Evolutionary conservation across 2,888 invertebrate genomes (phyloP).

Genomic region (Stenodera caucasica): DNA sequence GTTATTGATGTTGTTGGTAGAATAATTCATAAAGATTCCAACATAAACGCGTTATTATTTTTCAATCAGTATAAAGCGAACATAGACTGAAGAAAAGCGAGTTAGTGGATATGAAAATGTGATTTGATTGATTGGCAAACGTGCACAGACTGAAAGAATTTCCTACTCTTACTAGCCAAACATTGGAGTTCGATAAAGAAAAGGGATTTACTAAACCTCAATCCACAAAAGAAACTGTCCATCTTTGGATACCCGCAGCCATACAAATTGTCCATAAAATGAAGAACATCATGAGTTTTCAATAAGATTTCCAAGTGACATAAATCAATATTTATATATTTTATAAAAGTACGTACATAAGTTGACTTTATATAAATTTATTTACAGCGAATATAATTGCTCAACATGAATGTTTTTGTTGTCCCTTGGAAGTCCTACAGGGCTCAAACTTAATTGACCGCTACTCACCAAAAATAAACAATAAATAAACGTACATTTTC

Average conservation of each 20-base stretch:
- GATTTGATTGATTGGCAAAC: slow-evolving; percentile 53
- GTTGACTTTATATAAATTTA: too few species aligned
- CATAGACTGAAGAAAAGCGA: slow-evolving; percentile 49
- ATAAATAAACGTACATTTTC: slow-evolving; percentile 28
- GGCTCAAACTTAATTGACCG: slow-evolving; percentile 28
- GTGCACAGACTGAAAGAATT: slow-evolving; percentile 50
- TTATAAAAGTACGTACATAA: too few species aligned
- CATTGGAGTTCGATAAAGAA: background rate
- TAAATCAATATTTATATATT: slow-evolving; percentile 3
- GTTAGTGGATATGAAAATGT: slow-evolving; percentile 53
- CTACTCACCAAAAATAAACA: slow-evolving; percentile 29
- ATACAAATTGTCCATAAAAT: background rate
- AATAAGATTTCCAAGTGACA: background rate
- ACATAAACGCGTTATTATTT: slow-evolving; percentile 54
- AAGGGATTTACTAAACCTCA: background rate
- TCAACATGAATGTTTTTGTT: slow-evolving; percentile 24
- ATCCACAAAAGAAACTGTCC: background rate
- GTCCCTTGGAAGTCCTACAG: slow-evolving; percentile 20
- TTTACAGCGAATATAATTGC: too few species aligned
- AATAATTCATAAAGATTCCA: slow-evolving; percentile 52
- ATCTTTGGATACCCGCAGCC: background rate
- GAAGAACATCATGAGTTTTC: background rate
- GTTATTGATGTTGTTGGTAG: slow-evolving; percentile 49
- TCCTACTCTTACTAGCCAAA: background rate
- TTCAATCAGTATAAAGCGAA: slow-evolving; percentile 53